These are phyloP conservation scores for Plectropomus leopardus DNA, from an alignment of 2,113 vertebrate species.

Conservation along the genomic window DNA sequence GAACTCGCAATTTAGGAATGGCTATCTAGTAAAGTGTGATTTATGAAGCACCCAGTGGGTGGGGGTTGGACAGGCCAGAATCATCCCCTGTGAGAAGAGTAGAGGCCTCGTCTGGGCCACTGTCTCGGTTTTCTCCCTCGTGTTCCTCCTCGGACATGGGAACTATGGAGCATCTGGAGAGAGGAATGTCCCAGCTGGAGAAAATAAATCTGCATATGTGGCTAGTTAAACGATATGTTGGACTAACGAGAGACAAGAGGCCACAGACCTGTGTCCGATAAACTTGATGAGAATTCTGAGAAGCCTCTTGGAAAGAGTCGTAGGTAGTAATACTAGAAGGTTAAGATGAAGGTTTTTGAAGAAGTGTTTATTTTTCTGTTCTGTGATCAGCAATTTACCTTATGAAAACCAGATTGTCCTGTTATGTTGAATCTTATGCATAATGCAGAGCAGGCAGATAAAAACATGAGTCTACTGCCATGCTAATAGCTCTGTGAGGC, in stretches of 20 bases:
- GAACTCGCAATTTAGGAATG: conserved; percentile 44
- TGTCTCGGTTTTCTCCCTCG: conserved; percentile 40
- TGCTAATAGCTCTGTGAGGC: no score
- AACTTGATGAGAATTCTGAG: no score
- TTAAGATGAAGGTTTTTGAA: background rate
- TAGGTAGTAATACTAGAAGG: no score
- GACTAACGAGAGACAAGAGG: conserved; percentile 3
- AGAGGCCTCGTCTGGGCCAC: conserved; percentile 27
- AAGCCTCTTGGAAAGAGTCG: no score
- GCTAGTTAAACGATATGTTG: conserved; percentile 36
- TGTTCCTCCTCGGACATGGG: conserved; percentile 46
- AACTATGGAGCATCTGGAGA: conserved; percentile 38
- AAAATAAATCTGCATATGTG: conserved; percentile 60
- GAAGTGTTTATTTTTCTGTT: background rate
- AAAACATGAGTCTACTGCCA: no score
- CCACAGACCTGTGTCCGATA: conserved; percentile 11
- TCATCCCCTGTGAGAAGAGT: conserved; percentile 43
- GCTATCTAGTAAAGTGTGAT: conserved; percentile 57
- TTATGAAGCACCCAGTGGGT: conserved; percentile 23
- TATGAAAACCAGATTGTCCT: background rate
- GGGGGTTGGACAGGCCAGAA: background rate
- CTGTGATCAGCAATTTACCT: background rate
- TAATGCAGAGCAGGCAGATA: background rate
- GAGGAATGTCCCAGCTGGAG: conserved; percentile 59
- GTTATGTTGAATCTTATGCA: background rate